phyloP scores from a whole-genome alignment of 1,140 invertebrate species.

The Colletes latitarsis region DNA sequence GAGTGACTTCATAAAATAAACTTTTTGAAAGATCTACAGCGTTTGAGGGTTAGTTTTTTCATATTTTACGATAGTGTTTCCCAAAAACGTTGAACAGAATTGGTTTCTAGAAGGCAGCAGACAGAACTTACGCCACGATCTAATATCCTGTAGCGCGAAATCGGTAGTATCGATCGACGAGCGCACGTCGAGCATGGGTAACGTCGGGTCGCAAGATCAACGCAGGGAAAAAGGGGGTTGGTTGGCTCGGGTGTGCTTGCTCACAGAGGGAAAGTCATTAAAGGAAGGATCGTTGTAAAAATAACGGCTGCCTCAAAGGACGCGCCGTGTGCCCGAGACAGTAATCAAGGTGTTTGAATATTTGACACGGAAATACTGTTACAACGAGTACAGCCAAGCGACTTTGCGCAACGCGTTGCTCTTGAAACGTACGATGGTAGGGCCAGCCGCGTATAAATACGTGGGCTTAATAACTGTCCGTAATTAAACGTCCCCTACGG shows the following conservation, averaged over 20 bases:
- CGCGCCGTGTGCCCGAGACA: background rate
- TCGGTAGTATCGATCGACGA: conserved; percentile 35
- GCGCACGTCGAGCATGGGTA: conserved; percentile 30
- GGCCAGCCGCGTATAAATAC: conserved; percentile 11
- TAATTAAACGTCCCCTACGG: conserved; percentile 14
- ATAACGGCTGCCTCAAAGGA: conserved; percentile 29
- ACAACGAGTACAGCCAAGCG: background rate
- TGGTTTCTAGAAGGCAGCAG: too few relatives aligned
- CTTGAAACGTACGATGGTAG: too few relatives aligned
- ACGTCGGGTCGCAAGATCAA: conserved; percentile 48
- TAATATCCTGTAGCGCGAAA: background rate
- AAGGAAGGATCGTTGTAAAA: conserved; percentile 39
- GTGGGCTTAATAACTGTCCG: conserved; percentile 9
- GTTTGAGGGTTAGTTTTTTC: too few relatives aligned
- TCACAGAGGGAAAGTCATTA: conserved; percentile 41
- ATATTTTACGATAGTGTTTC: too few relatives aligned
- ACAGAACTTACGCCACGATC: too few relatives aligned
- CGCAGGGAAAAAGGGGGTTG: conserved; percentile 11
- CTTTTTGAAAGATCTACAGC: too few relatives aligned
- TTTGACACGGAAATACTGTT: conserved; percentile 28
- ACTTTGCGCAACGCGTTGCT: background rate
- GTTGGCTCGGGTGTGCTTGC: background rate
- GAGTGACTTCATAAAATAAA: too few relatives aligned
- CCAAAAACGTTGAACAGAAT: too few relatives aligned
- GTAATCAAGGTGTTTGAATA: conserved; percentile 30